Evolutionary conservation across 2,888 invertebrate genomes (phyloP).

Genomic region (Rotaria socialis): DNA sequence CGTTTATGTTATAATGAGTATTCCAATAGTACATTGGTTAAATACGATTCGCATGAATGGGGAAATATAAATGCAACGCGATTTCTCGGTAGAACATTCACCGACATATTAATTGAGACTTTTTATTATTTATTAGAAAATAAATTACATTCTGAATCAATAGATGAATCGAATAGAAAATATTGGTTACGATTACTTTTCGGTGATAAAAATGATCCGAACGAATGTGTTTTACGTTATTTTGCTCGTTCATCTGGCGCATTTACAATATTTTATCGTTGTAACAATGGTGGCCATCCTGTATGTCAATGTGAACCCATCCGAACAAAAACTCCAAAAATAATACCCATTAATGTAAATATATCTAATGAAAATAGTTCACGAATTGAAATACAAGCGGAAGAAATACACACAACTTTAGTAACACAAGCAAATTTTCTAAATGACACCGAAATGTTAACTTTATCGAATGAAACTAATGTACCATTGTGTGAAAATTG

Average conservation of each 20-base stretch:
- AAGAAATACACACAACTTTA: too few species aligned
- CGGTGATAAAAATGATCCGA: neutral
- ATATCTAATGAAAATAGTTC: neutral
- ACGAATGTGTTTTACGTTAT: conserved; percentile 3
- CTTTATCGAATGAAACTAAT: too few species aligned
- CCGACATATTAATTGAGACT: neutral
- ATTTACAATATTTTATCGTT: neutral
- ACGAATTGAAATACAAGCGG: neutral
- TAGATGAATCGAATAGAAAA: neutral
- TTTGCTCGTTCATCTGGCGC: neutral
- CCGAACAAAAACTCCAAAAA: neutral
- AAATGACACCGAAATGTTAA: too few species aligned
- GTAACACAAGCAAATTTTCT: too few species aligned
- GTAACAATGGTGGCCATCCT: neutral
- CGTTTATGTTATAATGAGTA: neutral
- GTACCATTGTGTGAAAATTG: too few species aligned
- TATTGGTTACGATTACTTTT: neutral
- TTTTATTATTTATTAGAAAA: conserved; percentile 3
- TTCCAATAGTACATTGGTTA: neutral
- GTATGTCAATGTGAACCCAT: neutral
- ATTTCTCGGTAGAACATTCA: neutral
- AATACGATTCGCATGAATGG: neutral
- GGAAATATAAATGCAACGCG: neutral
- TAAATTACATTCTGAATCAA: neutral
- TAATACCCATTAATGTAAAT: neutral